These are phyloP conservation scores for Callithrix jacchus DNA, from an alignment of 2,113 vertebrate genomes.

Conservation along the genomic window DNA sequence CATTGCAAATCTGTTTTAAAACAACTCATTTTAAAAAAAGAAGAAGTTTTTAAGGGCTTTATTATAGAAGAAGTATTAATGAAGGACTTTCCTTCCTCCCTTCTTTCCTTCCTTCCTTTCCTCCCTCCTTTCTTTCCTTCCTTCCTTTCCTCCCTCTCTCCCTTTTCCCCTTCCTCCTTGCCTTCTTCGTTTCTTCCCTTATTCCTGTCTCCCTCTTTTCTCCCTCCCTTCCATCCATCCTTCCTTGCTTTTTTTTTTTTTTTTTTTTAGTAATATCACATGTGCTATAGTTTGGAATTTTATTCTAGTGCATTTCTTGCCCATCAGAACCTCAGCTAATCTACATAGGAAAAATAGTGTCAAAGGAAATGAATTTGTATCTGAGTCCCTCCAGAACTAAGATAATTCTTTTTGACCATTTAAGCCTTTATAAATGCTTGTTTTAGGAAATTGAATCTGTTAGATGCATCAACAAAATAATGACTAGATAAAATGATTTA, in stretches of 20 bases:
- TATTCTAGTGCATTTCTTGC: constrained; percentile 25
- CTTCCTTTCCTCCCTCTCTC: background rate
- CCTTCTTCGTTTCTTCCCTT: background rate
- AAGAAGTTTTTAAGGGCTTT: constrained; percentile 46
- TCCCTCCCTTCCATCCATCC: background rate
- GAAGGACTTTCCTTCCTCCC: background rate
- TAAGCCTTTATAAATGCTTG: constrained; percentile 43
- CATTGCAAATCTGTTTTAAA: constrained; percentile 19
- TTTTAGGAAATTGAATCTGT: constrained; percentile 49
- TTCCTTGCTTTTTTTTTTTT: background rate
- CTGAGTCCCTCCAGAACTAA: constrained; percentile 32
- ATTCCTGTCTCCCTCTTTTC: background rate
- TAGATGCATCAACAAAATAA: constrained; percentile 49
- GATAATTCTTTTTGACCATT: constrained; percentile 43
- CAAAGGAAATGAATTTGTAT: constrained; percentile 38
- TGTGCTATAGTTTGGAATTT: constrained; percentile 42
- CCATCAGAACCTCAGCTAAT: constrained; percentile 52
- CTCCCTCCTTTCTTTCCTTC: background rate
- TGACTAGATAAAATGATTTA: constrained; percentile 40
- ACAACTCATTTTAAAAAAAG: background rate
- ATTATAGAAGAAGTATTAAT: constrained; percentile 48
- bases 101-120: background rate
- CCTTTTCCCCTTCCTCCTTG: background rate
- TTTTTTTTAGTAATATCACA: background rate
- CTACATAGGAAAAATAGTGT: constrained; percentile 43